Base-by-base conservation (phyloP, 2,113 vertebrate species). In the Apteryx mantelli region DNA sequence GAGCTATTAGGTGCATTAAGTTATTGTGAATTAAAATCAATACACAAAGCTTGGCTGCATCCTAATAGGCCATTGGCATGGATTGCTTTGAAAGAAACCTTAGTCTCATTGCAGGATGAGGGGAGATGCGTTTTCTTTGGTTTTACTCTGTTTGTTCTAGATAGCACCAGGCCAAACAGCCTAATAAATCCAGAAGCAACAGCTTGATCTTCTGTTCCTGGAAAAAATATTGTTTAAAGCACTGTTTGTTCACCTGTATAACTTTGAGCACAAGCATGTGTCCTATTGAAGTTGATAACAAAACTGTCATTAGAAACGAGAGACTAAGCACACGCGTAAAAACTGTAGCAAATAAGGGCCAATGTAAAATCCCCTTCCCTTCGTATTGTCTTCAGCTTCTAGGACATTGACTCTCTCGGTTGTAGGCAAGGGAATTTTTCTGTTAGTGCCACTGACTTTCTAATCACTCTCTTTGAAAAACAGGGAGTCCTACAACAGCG, bases 1-100 rank as follows among this genome's bases (percentile, higher is more conserved):
- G 87, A 86, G 60, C 85, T 93, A 76, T 75, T 96, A 71, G 77
- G n/a, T 78, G 52, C 73, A 88, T 96, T 93, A 90, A 83, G 80
- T 78, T 93, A 91, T 75, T 68, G 69, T 83, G 89, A 91, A 65
- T 91, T 91, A 94, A 96, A 95, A 97, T 96, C 95, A 91, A 88
- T 97, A 64, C 38, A 30, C 42, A 75, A 74, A 95, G 60, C 76
- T 75, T 86, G 76, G 42, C 89, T 65, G 28, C 76, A 86, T 90
- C 20, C 48, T 94, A 34, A 78, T 24, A 83, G 28, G 36, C 21
- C 13, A 10, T 30, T 95, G 64, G 60, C 2, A 6, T 6, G 58
- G 46, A 68, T 34, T 0, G 0, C 63, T 74, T 50, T 70, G 44
- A 70, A 83, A 73, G 75, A 66, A 90, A 3, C 11, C 36, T 77